A percentile compares a stretch with the other conserved stretches of the same genome.
phyloP scores from a whole-genome alignment of 2,113 vertebrate genomes.

The Triplophysa dalaica region DNA sequence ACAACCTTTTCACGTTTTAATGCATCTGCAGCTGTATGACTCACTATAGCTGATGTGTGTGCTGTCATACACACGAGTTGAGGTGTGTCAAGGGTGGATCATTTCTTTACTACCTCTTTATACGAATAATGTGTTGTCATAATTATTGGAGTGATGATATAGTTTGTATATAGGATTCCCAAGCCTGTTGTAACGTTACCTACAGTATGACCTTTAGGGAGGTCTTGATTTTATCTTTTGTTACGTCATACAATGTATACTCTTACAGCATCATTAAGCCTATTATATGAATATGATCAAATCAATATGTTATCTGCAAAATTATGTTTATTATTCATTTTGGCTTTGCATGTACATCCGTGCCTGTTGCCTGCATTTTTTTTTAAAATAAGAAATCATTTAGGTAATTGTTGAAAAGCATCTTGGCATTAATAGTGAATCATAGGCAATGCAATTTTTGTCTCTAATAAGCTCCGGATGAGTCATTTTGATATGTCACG shows the following conservation, averaged over 20 bases:
- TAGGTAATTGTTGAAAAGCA: no score
- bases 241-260: no score
- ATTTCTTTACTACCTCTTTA: background rate
- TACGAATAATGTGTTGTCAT: background rate
- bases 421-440: no score
- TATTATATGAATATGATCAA: no score
- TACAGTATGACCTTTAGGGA: background rate
- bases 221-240: background rate
- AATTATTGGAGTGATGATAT: background rate
- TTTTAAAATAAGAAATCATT: background rate
- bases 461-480: background rate
- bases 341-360: background rate
- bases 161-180: background rate
- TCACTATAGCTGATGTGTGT: background rate
- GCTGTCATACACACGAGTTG: background rate
- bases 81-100: background rate
- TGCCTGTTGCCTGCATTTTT: no score
- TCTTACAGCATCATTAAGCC: no score
- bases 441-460: background rate
- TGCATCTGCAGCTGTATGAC: background rate
- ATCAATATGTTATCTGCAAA: background rate
- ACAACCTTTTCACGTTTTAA: background rate
- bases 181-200: no score
- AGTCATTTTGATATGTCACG: background rate
- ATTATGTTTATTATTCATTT: background rate